Evolutionary conservation across 2,113 vertebrate genomes (phyloP), one percentile per base, ranked within the genome.

Genomic region (Stigmatopora argus): DNA sequence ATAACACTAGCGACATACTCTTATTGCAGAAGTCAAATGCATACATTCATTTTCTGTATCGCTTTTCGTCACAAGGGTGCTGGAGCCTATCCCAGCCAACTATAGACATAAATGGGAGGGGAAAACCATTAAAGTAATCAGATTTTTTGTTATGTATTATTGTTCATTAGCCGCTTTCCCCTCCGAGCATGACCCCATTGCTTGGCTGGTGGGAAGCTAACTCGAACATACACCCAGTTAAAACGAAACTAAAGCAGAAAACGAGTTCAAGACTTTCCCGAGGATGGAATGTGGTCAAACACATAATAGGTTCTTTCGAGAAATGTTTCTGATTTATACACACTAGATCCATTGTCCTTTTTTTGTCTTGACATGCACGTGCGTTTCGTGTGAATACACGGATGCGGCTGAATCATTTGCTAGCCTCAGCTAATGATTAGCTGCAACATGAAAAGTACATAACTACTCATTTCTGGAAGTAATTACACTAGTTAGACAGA

Each of bases 371-470:
- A 63, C 62, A 56, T 48, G 34, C 45, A 14, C 19, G 48, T 3
- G 23, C 26, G 35, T 60, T 60, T 60, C 51, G 45, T 47, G 26
- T 15, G 60, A 17, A 64, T 52, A 62, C 60, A 47, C 45, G 14
- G 23, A 62, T 59, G 23, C 48, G 18, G 86, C 80, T 82, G 83
- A 81, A 79, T 69, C 79, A 72, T 75, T 79, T 71, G 72, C 71
- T 79, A 81, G 62, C 82, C 75, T 41, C 38, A 4, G 38, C 38
- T 41, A 41, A 41, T 41, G 9, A 48, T 34, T 73, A 82, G 76
- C 71, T 62, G 18, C 41, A 64, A 45, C 47, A 46, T 65, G 52
- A 64, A 70, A 57, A 48, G 55, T 12, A 41, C 8, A 35, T 59
- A 18, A 47, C 26, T 26, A 45, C 14, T 13, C 8, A 23, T n/a